Percentiles rank a stretch among this genome's conserved stretches.
These are phyloP conservation scores for Pempheris klunzingeri DNA, from an alignment of 2,797 vertebrate genomes.

Conservation along the genomic window DNA sequence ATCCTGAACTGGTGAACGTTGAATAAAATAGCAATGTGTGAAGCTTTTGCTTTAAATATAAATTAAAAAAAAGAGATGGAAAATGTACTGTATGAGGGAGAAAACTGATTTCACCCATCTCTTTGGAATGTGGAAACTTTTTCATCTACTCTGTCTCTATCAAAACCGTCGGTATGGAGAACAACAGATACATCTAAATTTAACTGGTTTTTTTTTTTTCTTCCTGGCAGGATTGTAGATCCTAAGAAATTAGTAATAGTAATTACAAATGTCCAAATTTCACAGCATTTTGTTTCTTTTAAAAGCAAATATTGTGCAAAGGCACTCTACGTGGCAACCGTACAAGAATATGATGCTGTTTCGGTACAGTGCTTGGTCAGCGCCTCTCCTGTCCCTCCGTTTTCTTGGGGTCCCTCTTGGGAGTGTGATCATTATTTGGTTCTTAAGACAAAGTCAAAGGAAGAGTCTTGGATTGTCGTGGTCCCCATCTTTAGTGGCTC, in stretches of 20 bases:
- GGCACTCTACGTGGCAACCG: conserved; percentile 87
- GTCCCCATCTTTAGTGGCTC: conserved; percentile 85
- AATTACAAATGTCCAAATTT: conserved; percentile 90
- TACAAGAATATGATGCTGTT: conserved; percentile 86
- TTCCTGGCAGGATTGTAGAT: conserved; percentile 66
- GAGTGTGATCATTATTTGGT: conserved; percentile 86
- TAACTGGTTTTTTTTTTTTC: conserved; percentile 41
- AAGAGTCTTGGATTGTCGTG: conserved; percentile 90
- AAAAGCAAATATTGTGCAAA: conserved; percentile 89
- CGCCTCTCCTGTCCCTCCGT: conserved; percentile 82
- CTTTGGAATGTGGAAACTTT: conserved; percentile 71
- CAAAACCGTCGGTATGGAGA: conserved; percentile 36
- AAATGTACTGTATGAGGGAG: conserved; percentile 66
- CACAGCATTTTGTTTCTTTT: conserved; percentile 90
- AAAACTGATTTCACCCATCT: conserved; percentile 68
- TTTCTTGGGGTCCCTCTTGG: conserved; percentile 64
- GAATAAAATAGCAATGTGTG: conserved; percentile 85
- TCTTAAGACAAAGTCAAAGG: conserved; percentile 91
- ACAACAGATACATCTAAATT: conserved; percentile 60
- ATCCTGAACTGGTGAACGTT: conserved; percentile 84
- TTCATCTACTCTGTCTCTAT: conserved; percentile 45
- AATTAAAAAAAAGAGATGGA: conserved; percentile 84
- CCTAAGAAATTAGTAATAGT: conserved; percentile 84
- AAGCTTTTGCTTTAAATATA: conserved; percentile 88
- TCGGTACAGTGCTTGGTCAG: conserved; percentile 89